These are phyloP conservation scores for Pelagia noctiluca DNA, from an alignment of 30 jellyfish, hydroid and myxozoan genomes.

Conservation along the genomic window DNA sequence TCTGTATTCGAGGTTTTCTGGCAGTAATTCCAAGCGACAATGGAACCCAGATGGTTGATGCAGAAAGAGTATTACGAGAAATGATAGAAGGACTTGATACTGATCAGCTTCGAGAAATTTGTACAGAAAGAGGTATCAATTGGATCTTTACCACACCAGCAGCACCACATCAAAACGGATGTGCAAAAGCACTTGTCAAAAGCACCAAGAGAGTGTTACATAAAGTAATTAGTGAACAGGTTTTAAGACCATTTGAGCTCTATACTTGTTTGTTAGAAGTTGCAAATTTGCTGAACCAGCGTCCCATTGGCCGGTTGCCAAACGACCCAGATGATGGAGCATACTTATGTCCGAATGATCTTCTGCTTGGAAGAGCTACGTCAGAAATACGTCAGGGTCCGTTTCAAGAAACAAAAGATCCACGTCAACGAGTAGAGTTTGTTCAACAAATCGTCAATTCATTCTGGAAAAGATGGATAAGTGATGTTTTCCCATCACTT, in stretches of 20 bases:
- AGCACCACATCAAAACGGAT: constrained; percentile 79
- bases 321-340: constrained; percentile 85
- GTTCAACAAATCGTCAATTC: constrained; percentile 62
- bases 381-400: constrained; percentile 85
- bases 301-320: constrained; percentile 75
- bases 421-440: constrained; percentile 68
- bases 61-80: constrained; percentile 51
- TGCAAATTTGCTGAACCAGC: constrained; percentile 63
- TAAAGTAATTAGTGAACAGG: constrained; percentile 62
- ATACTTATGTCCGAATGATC: constrained; percentile 76
- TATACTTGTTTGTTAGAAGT: constrained; percentile 70
- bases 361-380: constrained; percentile 83
- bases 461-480: constrained; percentile 69
- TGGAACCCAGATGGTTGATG: constrained; percentile 76
- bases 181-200: constrained; percentile 79
- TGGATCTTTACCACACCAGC: constrained; percentile 79
- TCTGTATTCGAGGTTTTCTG: constrained; percentile 73
- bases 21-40: constrained; percentile 63
- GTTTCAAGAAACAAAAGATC: constrained; percentile 58
- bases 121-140: constrained; percentile 63
- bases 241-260: constrained; percentile 54
- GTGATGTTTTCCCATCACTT: constrained; percentile 78
- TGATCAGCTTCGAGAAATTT: constrained; percentile 41
- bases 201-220: constrained; percentile 49
- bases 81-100: constrained; percentile 48